phyloP scores from a whole-genome alignment of 64 coral and sea anemone species.

The Platygyra sinensis region DNA sequence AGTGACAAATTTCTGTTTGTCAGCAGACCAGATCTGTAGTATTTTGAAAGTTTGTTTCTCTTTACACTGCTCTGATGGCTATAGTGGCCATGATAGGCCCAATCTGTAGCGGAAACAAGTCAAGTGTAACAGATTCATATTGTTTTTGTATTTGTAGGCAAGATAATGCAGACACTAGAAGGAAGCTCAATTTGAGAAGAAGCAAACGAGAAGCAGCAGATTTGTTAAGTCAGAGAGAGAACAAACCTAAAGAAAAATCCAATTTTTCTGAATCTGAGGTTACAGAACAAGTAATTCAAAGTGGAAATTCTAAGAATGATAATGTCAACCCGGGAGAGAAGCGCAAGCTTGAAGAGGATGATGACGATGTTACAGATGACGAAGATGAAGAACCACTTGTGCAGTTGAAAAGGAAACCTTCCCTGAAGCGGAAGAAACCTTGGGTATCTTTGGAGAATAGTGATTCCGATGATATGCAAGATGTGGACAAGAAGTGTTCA shows the following conservation, averaged over 20 bases:
- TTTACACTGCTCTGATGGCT: no score
- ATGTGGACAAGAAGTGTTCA: background rate
- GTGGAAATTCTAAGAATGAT: background rate
- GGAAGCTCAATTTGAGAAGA: slow-evolving; percentile 13
- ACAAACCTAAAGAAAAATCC: background rate
- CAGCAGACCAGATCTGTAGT: no score
- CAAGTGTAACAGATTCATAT: no score
- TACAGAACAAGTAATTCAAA: background rate
- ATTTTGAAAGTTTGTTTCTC: no score
- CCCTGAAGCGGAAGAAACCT: slow-evolving; percentile 6
- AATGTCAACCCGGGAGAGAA: background rate
- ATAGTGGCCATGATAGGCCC: no score
- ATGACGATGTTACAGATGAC: background rate
- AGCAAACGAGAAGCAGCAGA: background rate
- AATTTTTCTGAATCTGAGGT: background rate
- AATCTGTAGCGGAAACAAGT: no score
- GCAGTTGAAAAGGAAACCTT: background rate
- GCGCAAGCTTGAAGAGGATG: slow-evolving; percentile 3
- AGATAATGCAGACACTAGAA: background rate
- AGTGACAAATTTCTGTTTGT: no score
- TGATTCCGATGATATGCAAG: background rate
- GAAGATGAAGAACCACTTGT: background rate
- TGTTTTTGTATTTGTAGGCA: background rate
- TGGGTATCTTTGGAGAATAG: background rate
- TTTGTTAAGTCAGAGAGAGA: background rate